Conservation (phyloP, 1,140 invertebrate genomes). For the Cyclargus thomasi region DNA sequence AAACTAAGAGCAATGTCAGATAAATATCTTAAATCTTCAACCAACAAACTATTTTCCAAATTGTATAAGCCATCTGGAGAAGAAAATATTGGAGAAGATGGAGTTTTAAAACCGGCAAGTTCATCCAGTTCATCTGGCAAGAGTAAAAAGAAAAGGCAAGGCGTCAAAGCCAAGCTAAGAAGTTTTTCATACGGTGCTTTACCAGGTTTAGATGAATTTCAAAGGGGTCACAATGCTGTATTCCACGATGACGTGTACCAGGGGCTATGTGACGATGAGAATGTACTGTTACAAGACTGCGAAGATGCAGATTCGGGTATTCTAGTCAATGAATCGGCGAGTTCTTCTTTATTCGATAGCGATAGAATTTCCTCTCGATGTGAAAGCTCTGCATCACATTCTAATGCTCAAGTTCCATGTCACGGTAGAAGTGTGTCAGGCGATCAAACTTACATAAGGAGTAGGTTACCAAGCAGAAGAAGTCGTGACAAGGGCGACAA, state of each 20-base stretch:
- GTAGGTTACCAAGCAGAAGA: conserved; percentile 53
- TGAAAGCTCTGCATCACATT: conserved; percentile 75
- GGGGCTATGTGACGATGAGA: conserved; percentile 77
- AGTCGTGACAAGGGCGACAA: conserved; percentile 55
- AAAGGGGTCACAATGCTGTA: conserved; percentile 78
- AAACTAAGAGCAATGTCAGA: conserved; percentile 84
- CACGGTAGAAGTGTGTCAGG: conserved; percentile 69
- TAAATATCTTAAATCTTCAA: conserved; percentile 81
- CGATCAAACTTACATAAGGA: conserved; percentile 63
- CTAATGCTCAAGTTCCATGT: conserved; percentile 50
- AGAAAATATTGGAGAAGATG: conserved; percentile 44
- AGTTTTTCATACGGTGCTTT: conserved; percentile 86
- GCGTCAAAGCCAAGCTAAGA: conserved; percentile 78
- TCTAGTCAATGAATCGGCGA: conserved; percentile 82
- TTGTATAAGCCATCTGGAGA: conserved; percentile 76
- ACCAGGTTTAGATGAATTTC: conserved; percentile 83
- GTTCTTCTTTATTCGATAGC: conserved; percentile 80
- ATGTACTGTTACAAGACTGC: conserved; percentile 73
- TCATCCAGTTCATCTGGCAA: conserved; percentile 57
- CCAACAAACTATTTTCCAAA: conserved; percentile 81
- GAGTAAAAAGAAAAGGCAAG: conserved; percentile 63
- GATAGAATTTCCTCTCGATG: conserved; percentile 75
- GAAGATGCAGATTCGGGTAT: conserved; percentile 87
- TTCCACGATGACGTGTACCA: conserved; percentile 75
- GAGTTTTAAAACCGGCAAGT: conserved; percentile 60